These are phyloP conservation scores for Chaetodon trifascialis DNA, from an alignment of 2,113 vertebrate species.

Conservation along the genomic window DNA sequence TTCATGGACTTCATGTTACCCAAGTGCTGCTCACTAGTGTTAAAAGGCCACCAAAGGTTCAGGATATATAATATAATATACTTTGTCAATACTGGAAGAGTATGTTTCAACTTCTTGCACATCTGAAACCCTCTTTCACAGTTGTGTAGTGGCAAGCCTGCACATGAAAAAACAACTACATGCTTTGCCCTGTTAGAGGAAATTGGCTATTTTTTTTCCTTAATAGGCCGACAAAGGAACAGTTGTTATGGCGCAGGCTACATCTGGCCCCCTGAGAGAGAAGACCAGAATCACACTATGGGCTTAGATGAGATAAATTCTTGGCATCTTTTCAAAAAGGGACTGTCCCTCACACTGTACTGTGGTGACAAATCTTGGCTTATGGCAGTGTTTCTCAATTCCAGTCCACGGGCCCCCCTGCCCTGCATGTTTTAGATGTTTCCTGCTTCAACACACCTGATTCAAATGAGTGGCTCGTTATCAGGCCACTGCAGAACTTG, in stretches of 20 bases:
- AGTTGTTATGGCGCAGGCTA: neutral
- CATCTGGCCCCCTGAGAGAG: constrained; percentile 25
- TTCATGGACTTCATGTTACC: too few species aligned
- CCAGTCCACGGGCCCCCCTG: too few species aligned
- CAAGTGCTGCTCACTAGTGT: too few species aligned
- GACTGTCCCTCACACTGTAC: constrained; percentile 1
- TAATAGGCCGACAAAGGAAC: constrained; percentile 27
- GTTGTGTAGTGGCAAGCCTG: neutral
- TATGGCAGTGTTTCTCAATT: too few species aligned
- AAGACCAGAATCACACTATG: too few species aligned
- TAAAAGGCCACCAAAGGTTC: too few species aligned
- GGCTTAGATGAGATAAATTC: constrained; percentile 3
- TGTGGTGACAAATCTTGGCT: neutral
- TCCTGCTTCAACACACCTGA: too few species aligned
- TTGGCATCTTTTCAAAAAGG: constrained; percentile 18
- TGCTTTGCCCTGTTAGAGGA: neutral
- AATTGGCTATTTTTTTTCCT: neutral
- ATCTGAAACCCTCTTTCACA: neutral
- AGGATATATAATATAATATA: too few species aligned
- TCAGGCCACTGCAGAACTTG: too few species aligned
- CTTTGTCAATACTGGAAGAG: neutral
- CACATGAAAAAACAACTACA: neutral
- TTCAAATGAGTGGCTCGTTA: too few species aligned
- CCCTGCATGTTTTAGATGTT: too few species aligned
- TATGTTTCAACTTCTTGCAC: neutral